Evolutionary conservation across 2,113 vertebrate species (phyloP).

Genomic region (Nipponia nippon): DNA sequence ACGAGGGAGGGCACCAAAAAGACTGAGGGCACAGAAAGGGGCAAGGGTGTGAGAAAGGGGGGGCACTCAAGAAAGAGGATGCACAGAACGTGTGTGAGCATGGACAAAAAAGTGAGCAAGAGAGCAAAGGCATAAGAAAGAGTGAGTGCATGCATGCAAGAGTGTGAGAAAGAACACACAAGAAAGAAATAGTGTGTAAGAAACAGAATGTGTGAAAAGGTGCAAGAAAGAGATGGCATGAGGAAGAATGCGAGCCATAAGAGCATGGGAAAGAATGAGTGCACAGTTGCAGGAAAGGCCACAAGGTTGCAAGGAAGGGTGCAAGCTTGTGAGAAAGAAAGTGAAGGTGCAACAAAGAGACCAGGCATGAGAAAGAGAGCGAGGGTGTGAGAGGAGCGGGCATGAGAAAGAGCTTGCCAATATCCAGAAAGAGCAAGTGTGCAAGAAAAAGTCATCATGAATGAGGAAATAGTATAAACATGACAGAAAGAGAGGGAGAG

Average conservation of each 20-base stretch:
- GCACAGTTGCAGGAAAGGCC: background rate
- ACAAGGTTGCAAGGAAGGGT: background rate
- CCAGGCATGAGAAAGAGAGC: background rate
- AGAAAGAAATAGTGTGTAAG: background rate
- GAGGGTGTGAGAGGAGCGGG: background rate
- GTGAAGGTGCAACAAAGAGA: background rate
- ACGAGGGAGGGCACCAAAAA: background rate
- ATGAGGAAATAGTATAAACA: background rate
- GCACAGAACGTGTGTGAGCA: background rate
- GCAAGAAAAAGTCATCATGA: background rate
- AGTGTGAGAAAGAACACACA: background rate
- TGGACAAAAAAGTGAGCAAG: background rate
- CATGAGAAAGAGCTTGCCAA: background rate
- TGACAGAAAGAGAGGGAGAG: background rate
- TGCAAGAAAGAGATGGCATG: background rate
- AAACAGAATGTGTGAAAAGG: background rate
- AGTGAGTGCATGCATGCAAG: accelerated
- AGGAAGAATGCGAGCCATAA: background rate
- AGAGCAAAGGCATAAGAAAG: background rate
- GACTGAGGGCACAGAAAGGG: background rate
- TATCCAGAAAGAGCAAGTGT: background rate
- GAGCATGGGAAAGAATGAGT: background rate
- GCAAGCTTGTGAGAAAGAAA: background rate
- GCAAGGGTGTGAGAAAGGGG: background rate
- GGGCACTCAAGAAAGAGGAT: background rate